Evolutionary conservation across 92 coral and sea anemone species (phyloP), one percentile per base, ranked within the genome.

Genomic region (Scolanthus callimorphus): DNA sequence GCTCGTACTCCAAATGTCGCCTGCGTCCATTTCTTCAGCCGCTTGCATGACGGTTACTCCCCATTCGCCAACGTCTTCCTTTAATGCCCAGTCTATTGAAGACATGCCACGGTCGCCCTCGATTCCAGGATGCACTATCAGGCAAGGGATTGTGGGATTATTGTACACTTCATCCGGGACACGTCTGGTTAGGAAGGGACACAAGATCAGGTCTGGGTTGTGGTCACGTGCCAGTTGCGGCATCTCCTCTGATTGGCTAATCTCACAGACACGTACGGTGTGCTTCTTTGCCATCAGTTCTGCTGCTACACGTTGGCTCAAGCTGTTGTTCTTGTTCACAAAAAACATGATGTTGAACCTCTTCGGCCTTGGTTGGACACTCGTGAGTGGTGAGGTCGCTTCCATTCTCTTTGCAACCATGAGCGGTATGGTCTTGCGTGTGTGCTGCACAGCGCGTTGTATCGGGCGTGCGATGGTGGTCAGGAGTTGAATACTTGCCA

Each of bases 91-190:
- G 57, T 85, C 94, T 24, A 85, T 38, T 2, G 94, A 81, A 37
- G 73, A 59, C 60, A 67, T 67, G 4, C 94, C 88, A 20, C 91
- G 82, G 57, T 85, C 88, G 15, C 91, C 91, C 69, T 85, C 91
- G 46, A 80, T 80, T 29, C 91, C 94, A 39, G 94, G 94, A 70
- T 85, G 94, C 8, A 85, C 94, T 49, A 85, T 82, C 71, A 84
- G 51, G 47, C 94, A 85, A 55, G 94, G 94, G 24, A 29, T 51
- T 34, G 47, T 38, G 51, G 84, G 47, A 43, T 81, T 51, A 43
- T 60, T 19, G 58, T 57, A 85, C 23, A 85, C 81, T n/a, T 69
- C 77, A 21, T 74, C 67, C 22, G 94, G 94, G 20, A 85, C 78
- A 21, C 80, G 67, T 54, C 75, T 81, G 38, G 88, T 85, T 30